A percentile compares a stretch with the other conserved stretches of the same genome.
phyloP scores from a whole-genome alignment of 2,888 invertebrate genomes.

The Lysandra bellargus region DNA sequence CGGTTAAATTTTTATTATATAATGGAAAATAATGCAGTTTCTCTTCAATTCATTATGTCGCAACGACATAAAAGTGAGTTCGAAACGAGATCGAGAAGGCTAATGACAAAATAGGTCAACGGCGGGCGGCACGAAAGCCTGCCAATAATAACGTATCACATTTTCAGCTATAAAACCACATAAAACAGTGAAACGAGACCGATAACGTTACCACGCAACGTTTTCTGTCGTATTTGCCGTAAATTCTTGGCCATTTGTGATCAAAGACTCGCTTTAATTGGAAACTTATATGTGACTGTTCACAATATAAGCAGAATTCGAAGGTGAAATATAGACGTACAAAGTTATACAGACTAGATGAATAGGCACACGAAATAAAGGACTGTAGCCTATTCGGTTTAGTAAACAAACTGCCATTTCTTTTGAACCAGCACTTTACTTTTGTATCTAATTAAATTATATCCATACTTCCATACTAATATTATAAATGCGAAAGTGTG shows the following conservation, averaged over 20 bases:
- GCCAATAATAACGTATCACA: conserved; percentile 51
- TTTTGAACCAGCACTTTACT: not conserved
- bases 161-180: conserved; percentile 60
- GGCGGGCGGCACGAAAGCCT: conserved; percentile 34
- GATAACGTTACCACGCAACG: conserved; percentile 57
- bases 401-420: not conserved
- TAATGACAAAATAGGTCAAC: conserved; percentile 36
- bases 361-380: not conserved
- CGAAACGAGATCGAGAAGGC: conserved; percentile 25
- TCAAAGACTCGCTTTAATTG: conserved; percentile 23
- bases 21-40: too few relatives aligned
- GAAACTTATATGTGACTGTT: conserved; percentile 13
- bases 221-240: conserved; percentile 46
- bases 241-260: conserved; percentile 25
- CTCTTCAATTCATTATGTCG: not conserved
- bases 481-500: too few relatives aligned
- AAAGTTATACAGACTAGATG: not conserved
- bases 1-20: too few relatives aligned
- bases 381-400: not conserved
- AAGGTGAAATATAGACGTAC: not conserved
- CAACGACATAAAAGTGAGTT: conserved; percentile 14
- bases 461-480: too few relatives aligned
- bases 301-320: not conserved
- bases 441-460: too few relatives aligned
- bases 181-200: conserved; percentile 49